A percentile compares a stretch with the other conserved stretches of the same genome.
phyloP scores from a whole-genome alignment of 1,140 invertebrate genomes.

The Diprion similis region DNA sequence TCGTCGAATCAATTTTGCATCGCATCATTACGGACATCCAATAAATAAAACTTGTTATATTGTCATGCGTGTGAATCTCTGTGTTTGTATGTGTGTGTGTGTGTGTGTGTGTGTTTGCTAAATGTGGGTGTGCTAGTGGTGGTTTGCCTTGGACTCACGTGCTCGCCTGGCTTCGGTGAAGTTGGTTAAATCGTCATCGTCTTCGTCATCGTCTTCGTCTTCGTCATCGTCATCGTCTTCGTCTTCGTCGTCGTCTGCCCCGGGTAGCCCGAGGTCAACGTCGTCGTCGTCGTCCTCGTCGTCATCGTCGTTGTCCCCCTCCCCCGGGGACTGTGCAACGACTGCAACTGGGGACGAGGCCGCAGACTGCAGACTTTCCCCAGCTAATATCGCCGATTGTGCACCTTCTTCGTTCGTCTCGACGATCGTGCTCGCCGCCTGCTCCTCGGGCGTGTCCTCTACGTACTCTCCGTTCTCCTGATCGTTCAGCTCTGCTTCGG shows the following conservation, averaged over 20 bases:
- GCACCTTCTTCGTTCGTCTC: constrained; percentile 48
- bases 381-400: constrained; percentile 47
- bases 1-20: too few species aligned
- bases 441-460: constrained; percentile 54
- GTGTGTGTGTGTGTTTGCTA: too few species aligned
- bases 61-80: too few species aligned
- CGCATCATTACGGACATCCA: too few species aligned
- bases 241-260: constrained; percentile 66
- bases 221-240: constrained; percentile 76
- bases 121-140: not conserved
- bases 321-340: constrained; percentile 58
- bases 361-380: constrained; percentile 27
- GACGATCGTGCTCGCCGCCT: constrained; percentile 49
- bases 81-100: too few species aligned
- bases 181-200: constrained; percentile 69
- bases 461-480: constrained; percentile 60
- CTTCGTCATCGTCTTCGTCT: constrained; percentile 75
- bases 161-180: constrained; percentile 71
- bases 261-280: constrained; percentile 55
- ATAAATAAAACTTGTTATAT: too few species aligned
- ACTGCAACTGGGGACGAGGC: constrained; percentile 36
- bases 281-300: constrained; percentile 49
- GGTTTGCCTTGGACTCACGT: constrained; percentile 82
- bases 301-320: constrained; percentile 57
- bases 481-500: constrained; percentile 43